Evolutionary conservation across 2,888 invertebrate genomes (phyloP).

Genomic region (Opisthograptis luteolata): DNA sequence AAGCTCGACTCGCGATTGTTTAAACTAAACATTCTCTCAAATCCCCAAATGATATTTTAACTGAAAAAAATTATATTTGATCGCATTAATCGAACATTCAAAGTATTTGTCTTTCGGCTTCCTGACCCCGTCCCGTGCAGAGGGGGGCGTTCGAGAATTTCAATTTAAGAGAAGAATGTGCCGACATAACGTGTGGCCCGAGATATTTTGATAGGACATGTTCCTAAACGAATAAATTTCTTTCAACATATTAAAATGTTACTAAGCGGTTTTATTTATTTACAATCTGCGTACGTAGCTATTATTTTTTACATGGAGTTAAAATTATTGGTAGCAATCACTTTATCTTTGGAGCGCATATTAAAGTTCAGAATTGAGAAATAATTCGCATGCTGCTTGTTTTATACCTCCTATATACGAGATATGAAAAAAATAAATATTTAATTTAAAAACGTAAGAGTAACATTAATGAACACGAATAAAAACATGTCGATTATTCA

Average conservation of each 20-base stretch:
- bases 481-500: too few species aligned
- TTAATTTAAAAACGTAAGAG: too few species aligned
- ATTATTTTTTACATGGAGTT: constrained; percentile 16
- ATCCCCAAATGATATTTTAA: constrained; percentile 23
- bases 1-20: too few species aligned
- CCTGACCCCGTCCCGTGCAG: constrained; percentile 73
- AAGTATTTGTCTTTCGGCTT: constrained; percentile 81
- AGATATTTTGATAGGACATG: constrained; percentile 85
- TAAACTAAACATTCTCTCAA: not conserved
- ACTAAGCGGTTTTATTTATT: constrained; percentile 75
- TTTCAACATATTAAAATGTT: constrained; percentile 79
- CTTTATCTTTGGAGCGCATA: not conserved
- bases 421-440: too few species aligned
- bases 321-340: not conserved
- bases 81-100: constrained; percentile 80
- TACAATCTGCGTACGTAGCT: constrained; percentile 14
- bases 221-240: constrained; percentile 82
- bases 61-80: constrained; percentile 69
- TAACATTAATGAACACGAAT: too few species aligned
- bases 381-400: too few species aligned
- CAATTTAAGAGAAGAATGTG: constrained; percentile 86
- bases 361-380: too few species aligned
- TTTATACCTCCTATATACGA: too few species aligned
- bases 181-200: constrained; percentile 84
- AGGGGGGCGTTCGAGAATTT: constrained; percentile 83